Base-by-base conservation (phyloP, 2,888 invertebrate species). In the Bimastos eiseni region DNA sequence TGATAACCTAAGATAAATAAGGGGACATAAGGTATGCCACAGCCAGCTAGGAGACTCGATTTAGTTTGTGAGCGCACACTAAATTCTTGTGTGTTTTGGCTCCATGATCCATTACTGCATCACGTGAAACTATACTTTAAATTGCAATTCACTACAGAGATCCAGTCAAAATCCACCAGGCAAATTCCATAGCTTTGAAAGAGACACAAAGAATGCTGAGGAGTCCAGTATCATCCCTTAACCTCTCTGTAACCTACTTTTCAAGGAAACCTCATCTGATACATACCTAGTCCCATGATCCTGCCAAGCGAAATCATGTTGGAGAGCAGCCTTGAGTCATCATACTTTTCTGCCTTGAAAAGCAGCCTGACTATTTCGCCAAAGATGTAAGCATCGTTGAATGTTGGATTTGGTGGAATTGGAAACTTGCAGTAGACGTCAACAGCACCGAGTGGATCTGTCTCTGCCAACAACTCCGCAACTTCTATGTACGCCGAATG, bases 341-440 rank as follows among this genome's bases (percentile, higher is more conserved):
- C 95, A 93, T 93, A 95, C 91, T 94, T 94, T 92, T 95, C 94
- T 21, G 92, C 92, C 92, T 95, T 95, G 93, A 95, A 94, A 91
- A 95, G 92, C 38, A 95, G 92, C 24, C 94, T 92, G 1, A 94
- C 94, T 90, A 95, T 94, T 90, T 95, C 95, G 37, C 94, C 94
- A 92, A 94, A 94, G 70, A 95, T 95, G 92, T 93, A 95, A 21
- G 94, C 95, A 93, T 95, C 95, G 92, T 95, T 94, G 93, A 95
- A 95, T 1, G 93, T 93, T 17, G 94, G 94, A 21, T 93, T 93
- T 15, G 94, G 94, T 21, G 94, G 93, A 38, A 94, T 93, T 0
- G 95, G 95, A 92, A 95, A 95, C 91, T 94, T 94, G 92, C 93
- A 92, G 91, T 94, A 95, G 15, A 95, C 93, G 91, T 95, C 94